Percentiles rank a stretch among this genome's conserved stretches.
Conservation (phyloP, 2,888 invertebrate species). For the Agriopis leucophaearia region DNA sequence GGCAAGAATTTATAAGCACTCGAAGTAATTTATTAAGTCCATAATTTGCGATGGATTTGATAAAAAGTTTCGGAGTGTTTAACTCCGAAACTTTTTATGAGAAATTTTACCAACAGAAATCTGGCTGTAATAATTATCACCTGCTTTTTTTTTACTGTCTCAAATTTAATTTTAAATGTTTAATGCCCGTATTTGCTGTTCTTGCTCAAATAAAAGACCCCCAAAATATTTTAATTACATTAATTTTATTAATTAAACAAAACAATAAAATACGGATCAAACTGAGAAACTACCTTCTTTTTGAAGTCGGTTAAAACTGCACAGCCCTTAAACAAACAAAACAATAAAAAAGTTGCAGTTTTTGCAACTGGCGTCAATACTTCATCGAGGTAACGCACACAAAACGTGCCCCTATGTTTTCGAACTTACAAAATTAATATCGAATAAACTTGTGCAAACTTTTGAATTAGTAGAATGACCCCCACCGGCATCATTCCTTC, state of each 20-base stretch:
- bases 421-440: constrained; percentile 44
- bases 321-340: too few relatives aligned
- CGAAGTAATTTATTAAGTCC: constrained; percentile 45
- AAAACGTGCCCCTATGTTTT: neutral
- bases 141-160: too few relatives aligned
- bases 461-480: constrained; percentile 51
- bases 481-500: constrained; percentile 18
- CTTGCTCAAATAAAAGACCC: too few relatives aligned
- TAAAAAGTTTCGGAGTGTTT: too few relatives aligned
- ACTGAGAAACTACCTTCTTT: too few relatives aligned
- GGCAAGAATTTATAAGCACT: constrained; percentile 51
- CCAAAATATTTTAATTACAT: too few relatives aligned
- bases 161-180: too few relatives aligned
- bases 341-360: too few relatives aligned
- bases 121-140: neutral
- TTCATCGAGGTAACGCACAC: neutral
- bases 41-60: constrained; percentile 25
- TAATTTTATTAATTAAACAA: too few relatives aligned
- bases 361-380: neutral
- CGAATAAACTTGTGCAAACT: constrained; percentile 38
- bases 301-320: too few relatives aligned
- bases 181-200: too few relatives aligned
- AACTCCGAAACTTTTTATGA: constrained; percentile 11
- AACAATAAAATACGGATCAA: too few relatives aligned
- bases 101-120: neutral